Evolutionary conservation across 2,113 vertebrate species (phyloP).

Genomic region (Condylura cristata): DNA sequence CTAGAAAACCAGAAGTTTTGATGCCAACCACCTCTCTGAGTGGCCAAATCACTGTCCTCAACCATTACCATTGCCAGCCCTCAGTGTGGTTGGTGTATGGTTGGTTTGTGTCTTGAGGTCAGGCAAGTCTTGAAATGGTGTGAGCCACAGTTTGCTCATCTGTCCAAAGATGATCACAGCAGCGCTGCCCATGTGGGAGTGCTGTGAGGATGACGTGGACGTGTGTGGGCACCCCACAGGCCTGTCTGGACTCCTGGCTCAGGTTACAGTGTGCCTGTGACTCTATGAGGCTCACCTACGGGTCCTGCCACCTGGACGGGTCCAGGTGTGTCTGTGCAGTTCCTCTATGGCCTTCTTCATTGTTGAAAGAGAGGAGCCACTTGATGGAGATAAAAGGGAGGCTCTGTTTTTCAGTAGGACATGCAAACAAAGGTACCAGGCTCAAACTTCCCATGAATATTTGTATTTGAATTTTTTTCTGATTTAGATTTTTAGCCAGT

Average conservation of each 20-base stretch:
- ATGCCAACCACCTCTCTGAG: neutral
- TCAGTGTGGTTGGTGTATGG: neutral
- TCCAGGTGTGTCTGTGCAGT: neutral
- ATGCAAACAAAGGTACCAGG: neutral
- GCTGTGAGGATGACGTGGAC: neutral
- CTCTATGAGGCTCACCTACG: neutral
- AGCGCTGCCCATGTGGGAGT: neutral
- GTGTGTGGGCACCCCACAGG: neutral
- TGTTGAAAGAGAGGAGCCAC: neutral
- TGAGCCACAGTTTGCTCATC: neutral
- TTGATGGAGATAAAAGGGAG: slow-evolving; percentile 76
- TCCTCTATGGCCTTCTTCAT: neutral
- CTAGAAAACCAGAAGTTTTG: neutral
- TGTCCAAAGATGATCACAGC: neutral
- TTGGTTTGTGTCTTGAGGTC: neutral
- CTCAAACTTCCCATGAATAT: neutral
- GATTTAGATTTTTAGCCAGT: too few relatives aligned
- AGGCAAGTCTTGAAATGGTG: neutral
- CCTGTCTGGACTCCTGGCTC: neutral
- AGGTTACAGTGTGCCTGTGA: neutral
- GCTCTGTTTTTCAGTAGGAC: neutral
- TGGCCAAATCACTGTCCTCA: neutral
- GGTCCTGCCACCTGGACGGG: too few relatives aligned
- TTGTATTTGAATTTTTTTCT: slow-evolving; percentile 5
- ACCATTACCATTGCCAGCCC: neutral